Evolutionary conservation across 1,140 invertebrate species (phyloP).

Genomic region (Anastrepha ludens): DNA sequence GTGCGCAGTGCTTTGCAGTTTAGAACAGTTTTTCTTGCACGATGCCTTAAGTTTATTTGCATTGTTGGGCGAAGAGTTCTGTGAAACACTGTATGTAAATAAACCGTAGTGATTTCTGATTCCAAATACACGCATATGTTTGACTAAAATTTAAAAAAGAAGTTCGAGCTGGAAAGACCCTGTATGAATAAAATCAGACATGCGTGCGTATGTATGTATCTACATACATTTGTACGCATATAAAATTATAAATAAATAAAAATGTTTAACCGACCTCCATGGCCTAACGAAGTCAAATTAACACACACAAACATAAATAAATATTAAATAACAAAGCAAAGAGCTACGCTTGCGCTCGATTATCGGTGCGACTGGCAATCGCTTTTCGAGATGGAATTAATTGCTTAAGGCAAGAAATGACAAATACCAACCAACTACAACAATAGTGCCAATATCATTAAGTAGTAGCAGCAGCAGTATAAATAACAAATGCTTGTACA

Average conservation of each 20-base stretch:
- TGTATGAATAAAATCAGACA: too few relatives aligned
- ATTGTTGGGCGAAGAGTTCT: too few relatives aligned
- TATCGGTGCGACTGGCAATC: not conserved
- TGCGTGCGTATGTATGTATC: too few relatives aligned
- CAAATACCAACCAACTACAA: conserved; percentile 21
- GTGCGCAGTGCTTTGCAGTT: too few relatives aligned
- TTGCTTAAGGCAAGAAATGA: conserved; percentile 11
- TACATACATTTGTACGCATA: not conserved
- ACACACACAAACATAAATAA: not conserved
- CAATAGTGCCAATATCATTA: conserved; percentile 13
- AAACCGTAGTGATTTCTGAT: too few relatives aligned
- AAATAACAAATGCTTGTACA: not conserved
- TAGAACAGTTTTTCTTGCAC: too few relatives aligned
- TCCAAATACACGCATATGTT: too few relatives aligned
- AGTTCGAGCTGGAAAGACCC: too few relatives aligned
- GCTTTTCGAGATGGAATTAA: conserved; percentile 25
- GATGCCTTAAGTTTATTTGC: too few relatives aligned
- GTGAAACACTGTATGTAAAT: too few relatives aligned
- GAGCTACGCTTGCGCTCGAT: not conserved
- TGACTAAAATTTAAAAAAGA: too few relatives aligned
- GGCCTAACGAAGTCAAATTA: not conserved
- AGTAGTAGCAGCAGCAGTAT: not conserved
- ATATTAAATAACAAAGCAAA: not conserved
- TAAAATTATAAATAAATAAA: not conserved
- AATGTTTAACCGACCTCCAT: not conserved